A percentile compares a stretch with the other conserved stretches of the same genome.
Evolutionary conservation across 2,888 invertebrate genomes (phyloP).

Genomic region (Rhagophthalmus giganteus): DNA sequence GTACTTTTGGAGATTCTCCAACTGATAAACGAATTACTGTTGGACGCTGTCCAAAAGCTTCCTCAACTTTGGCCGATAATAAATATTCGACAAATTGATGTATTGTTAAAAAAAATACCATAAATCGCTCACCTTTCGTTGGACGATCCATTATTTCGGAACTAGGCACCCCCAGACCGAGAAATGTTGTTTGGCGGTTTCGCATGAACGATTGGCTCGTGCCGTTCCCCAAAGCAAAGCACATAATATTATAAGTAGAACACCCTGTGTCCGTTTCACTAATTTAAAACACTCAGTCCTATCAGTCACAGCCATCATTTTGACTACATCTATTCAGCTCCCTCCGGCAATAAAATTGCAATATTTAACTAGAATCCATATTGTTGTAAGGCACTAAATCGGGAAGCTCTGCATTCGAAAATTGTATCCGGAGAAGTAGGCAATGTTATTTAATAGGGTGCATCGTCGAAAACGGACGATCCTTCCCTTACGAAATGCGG

Average conservation of each 20-base stretch:
- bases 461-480: constrained; percentile 4
- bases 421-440: no score
- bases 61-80: not conserved
- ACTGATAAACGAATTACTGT: not conserved
- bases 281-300: constrained; percentile 29
- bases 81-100: not conserved
- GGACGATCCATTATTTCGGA: constrained; percentile 19
- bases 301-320: constrained; percentile 29
- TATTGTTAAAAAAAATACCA: constrained; percentile 1
- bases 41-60: not conserved
- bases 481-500: not conserved
- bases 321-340: constrained; percentile 23
- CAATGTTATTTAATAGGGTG: no score
- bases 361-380: constrained; percentile 18
- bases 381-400: constrained; percentile 11
- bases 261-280: constrained; percentile 27
- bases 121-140: constrained; percentile 17
- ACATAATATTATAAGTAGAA: constrained; percentile 16
- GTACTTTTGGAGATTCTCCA: not conserved
- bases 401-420: no score
- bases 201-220: constrained; percentile 18
- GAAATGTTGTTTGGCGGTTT: constrained; percentile 16
- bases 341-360: constrained; percentile 1
- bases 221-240: constrained; percentile 17
- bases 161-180: constrained; percentile 16